These are phyloP conservation scores for Axinella damicornis DNA, from an alignment of 37 sponge, comb jelly and placozoan species.

Conservation along the genomic window DNA sequence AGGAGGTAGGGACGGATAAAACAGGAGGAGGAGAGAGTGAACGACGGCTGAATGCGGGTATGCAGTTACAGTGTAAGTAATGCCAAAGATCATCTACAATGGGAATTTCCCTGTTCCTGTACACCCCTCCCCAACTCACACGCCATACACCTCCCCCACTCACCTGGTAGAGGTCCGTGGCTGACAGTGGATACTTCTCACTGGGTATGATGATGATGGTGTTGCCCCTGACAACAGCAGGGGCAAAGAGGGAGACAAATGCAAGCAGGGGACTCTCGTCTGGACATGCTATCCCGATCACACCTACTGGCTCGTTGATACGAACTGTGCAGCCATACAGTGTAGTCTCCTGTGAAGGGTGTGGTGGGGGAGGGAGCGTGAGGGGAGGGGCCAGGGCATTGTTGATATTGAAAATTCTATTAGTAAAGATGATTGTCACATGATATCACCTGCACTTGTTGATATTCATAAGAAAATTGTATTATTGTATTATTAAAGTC, in stretches of 20 bases:
- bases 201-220: slow-evolving; percentile 96
- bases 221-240: slow-evolving; percentile 96
- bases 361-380: too few species aligned
- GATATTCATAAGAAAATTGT: background rate
- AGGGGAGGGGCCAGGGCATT: too few species aligned
- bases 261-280: slow-evolving; percentile 91
- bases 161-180: slow-evolving; percentile 97
- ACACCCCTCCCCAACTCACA: too few species aligned
- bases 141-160: too few species aligned
- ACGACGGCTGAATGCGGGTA: too few species aligned
- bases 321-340: slow-evolving; percentile 91
- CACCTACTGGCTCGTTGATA: slow-evolving; percentile 96
- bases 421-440: background rate
- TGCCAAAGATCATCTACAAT: too few species aligned
- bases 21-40: too few species aligned
- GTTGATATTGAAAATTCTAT: too few species aligned
- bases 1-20: too few species aligned
- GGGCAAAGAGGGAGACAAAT: slow-evolving; percentile 95
- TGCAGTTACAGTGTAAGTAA: too few species aligned
- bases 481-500: background rate
- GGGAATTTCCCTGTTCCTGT: too few species aligned
- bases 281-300: slow-evolving; percentile 95
- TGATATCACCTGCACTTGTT: background rate
- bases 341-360: slow-evolving; percentile 89
- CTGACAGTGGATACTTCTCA: slow-evolving; percentile 89